Conservation (phyloP, 2,888 invertebrate genomes). For the Watsonalla cultraria region DNA sequence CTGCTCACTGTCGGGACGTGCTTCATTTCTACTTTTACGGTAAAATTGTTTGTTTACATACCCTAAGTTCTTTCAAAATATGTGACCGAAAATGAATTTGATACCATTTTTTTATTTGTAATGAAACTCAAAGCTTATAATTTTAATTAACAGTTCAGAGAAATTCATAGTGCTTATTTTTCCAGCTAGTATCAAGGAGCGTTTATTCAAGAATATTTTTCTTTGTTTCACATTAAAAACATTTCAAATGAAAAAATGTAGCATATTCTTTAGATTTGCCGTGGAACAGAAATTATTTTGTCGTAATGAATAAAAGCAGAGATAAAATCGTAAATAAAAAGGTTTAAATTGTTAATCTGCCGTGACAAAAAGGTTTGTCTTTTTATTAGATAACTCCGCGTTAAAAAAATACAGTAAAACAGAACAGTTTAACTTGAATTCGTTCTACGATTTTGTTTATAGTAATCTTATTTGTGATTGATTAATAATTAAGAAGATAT, state of each 20-base stretch:
- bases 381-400: background rate
- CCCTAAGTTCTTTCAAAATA: background rate
- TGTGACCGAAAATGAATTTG: background rate
- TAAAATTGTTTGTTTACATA: slow-evolving; percentile 28
- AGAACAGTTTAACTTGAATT: background rate
- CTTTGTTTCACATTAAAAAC: background rate
- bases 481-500: too few relatives aligned
- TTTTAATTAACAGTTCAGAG: too few relatives aligned
- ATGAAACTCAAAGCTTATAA: slow-evolving; percentile 12
- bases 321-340: slow-evolving; percentile 30
- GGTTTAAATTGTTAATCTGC: slow-evolving; percentile 38
- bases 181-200: too few relatives aligned
- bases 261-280: background rate
- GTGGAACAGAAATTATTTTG: slow-evolving; percentile 28
- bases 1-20: slow-evolving; percentile 43
- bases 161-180: too few relatives aligned
- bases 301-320: slow-evolving; percentile 25
- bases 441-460: too few relatives aligned
- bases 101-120: slow-evolving; percentile 11
- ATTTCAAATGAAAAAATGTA: background rate
- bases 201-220: background rate
- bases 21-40: slow-evolving; percentile 34
- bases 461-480: too few relatives aligned
- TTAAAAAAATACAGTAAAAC: background rate
- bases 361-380: slow-evolving; percentile 17